Evolutionary conservation across 2,888 invertebrate species (phyloP).

Genomic region (Noctua pronuba): DNA sequence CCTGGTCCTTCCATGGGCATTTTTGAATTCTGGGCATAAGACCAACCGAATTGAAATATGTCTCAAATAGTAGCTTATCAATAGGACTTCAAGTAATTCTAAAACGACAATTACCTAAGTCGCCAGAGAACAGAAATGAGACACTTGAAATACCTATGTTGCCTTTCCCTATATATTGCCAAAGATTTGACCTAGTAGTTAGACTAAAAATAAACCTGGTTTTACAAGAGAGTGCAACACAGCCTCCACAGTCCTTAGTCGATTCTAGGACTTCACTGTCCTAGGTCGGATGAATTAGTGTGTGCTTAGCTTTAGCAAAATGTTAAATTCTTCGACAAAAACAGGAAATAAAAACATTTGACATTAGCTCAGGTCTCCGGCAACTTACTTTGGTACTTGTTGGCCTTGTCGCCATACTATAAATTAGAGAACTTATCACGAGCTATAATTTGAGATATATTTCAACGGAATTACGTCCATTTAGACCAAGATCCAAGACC

Average conservation of each 20-base stretch:
- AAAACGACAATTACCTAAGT: not conserved
- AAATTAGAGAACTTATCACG: not conserved
- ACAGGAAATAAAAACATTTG: not conserved
- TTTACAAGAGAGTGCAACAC: not conserved
- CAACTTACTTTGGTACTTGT: not conserved
- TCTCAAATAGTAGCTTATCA: too few relatives aligned
- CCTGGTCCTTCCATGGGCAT: not conserved
- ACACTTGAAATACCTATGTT: too few relatives aligned
- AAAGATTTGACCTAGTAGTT: too few relatives aligned
- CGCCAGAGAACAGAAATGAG: not conserved
- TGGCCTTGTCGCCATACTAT: not conserved
- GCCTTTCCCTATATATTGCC: not conserved
- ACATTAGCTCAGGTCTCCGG: not conserved
- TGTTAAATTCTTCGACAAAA: too few relatives aligned
- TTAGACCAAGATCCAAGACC: not conserved
- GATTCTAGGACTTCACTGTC: not conserved
- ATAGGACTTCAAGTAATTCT: not conserved
- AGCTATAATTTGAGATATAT: not conserved
- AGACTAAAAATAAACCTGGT: too few relatives aligned
- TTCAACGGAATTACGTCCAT: not conserved
- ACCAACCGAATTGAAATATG: too few relatives aligned
- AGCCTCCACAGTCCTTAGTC: not conserved
- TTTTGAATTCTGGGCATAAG: not conserved
- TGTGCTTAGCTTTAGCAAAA: too few relatives aligned
- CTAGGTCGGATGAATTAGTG: too few relatives aligned